Base-by-base conservation (phyloP, 2,113 vertebrate genomes). In the Strix aluco region DNA sequence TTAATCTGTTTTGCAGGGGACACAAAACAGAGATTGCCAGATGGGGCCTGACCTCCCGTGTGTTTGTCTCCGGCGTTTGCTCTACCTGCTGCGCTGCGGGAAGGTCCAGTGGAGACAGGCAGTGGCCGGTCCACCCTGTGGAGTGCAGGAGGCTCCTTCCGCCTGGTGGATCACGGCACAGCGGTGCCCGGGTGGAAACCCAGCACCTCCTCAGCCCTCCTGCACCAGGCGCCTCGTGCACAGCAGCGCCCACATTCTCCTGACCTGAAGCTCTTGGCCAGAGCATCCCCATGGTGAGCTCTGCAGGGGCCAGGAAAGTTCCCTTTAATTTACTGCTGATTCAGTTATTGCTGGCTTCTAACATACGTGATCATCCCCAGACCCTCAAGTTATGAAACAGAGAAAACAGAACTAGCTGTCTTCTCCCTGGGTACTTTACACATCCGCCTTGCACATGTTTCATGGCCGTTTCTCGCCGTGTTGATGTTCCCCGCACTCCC, bases 81-180 rank as follows among this genome's bases (percentile, higher is more conserved):
- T 22, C 16, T 30, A 4, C 21, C 34, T 22, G 13, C 30, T 3
- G 20, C 20, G 0, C 2, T 21, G 42, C n/a, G 23, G 88, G 62
- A 44, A 4, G 19, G 12, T 16, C 32, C 4, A 15, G 4, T 1
- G 29, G 38, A 20, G 34, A 20, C 3, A 7, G n/a, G 3, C 1
- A 3, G 30, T 3, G 1, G 40, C 58, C 3, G 2, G 15, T 10
- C 26, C 3, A 1, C 32, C 7, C 32, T 6, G 22, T 2, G 29
- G 27, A 3, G 17, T 12, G 46, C 44, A 19, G 36, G 15, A 8
- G 10, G 11, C 15, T 32, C 7, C 65, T 46, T 13, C 46, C 5
- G 1, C 38, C 13, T 0, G 14, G 1, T 5, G 25, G 32, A 29
- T 22, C 6, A 1, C 3, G 1, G 21, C 2, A 16, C 65, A 52